Conservation (phyloP, 2,797 vertebrate genomes). For the Arctocebus calabarensis region DNA sequence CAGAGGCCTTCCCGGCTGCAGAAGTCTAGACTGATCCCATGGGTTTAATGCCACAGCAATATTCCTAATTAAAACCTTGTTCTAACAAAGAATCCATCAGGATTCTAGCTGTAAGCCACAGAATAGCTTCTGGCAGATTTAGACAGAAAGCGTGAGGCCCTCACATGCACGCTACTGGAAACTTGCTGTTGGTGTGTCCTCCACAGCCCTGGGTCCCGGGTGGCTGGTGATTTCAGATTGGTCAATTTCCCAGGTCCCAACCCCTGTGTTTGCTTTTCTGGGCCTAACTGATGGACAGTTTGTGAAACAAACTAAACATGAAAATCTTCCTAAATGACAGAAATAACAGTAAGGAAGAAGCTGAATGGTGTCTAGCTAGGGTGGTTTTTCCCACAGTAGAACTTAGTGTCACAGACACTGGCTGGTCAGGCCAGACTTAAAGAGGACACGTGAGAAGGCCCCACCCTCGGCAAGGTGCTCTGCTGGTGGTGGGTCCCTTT, state of each 20-base stretch:
- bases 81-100: not conserved
- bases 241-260: not conserved
- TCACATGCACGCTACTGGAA: rapidly evolving
- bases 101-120: not conserved
- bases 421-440: rapidly evolving
- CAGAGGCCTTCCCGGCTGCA: not conserved
- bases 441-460: rapidly evolving
- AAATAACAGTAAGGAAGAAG: not conserved
- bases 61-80: not conserved
- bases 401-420: rapidly evolving
- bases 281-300: too few species aligned
- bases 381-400: too few species aligned
- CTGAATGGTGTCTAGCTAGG: not conserved
- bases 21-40: too few species aligned
- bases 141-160: not conserved
- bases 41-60: rapidly evolving
- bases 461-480: rapidly evolving
- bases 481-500: rapidly evolving
- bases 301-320: not conserved
- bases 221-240: rapidly evolving
- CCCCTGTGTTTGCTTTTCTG: not conserved
- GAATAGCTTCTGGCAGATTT: not conserved
- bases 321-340: not conserved
- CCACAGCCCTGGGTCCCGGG: not conserved
- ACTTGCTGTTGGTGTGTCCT: rapidly evolving